Evolutionary conservation across 2,113 vertebrate genomes (phyloP), one percentile per base, ranked within the genome.

Genomic region (Polypterus senegalus): DNA sequence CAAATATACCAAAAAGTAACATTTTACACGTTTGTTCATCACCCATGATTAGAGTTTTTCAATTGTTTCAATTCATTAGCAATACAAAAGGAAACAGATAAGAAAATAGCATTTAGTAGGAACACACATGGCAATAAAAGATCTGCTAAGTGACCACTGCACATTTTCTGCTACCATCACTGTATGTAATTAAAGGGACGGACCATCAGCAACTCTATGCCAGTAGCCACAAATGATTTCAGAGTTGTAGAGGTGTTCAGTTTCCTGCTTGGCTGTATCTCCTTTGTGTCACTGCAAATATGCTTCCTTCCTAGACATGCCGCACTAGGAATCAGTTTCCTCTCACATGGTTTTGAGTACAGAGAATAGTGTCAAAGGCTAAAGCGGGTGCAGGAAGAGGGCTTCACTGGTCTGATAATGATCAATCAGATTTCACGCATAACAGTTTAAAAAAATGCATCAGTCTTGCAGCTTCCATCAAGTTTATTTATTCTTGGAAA

Each of bases 231-330:
- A n/a, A 62, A 62, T 47, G 7, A 10, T 4, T 11, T 54, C 46
- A n/a, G 45, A 44, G 45, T 4, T 11, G 4, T 5, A 46, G 49
- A 61, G 49, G 49, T 53, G 60, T 61, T 46, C 6, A 44, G 49
- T 53, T 61, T 54, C 60, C 60, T 61, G 51, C 5, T 46, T 3
- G 58, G 9, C 61, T 60, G 57, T 44, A 60, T 48, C 47, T 59
- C 49, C 49, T 61, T 58, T 49, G 63, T 52, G 55, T 69, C 47
- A 52, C 63, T 59, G 62, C 63, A 54, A 57, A 46, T 44, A 58
- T 49, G 44, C 58, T 69, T 69, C 61, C 61, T 64, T 61, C 64
- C 49, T 11, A 59, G 59, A 58, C 49, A 10, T 57, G 49, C 59
- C 61, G 47, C 45, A 9, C 48, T 59, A 43, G 49, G 47, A 60